These are phyloP conservation scores for Mormyrops attenuatus DNA, from an alignment of 2,797 vertebrate species.

Conservation along the genomic window DNA sequence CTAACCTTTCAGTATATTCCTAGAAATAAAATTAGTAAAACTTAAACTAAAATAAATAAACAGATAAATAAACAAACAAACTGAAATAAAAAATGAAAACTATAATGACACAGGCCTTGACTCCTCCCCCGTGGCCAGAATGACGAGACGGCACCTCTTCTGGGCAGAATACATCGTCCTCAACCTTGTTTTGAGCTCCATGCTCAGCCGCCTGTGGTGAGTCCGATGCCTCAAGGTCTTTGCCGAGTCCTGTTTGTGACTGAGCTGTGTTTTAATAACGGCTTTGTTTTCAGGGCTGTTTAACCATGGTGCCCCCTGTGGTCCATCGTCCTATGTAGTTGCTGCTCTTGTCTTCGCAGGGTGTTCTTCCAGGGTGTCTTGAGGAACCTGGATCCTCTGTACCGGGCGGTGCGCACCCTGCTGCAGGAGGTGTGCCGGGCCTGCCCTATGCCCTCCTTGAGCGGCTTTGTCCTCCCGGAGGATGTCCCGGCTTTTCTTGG, in stretches of 20 bases:
- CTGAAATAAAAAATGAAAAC: neutral
- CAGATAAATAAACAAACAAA: neutral
- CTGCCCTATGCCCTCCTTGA: conserved; percentile 59
- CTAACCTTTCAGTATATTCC: neutral
- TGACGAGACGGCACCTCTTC: conserved; percentile 54
- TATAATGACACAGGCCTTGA: conserved; percentile 23
- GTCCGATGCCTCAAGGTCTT: conserved; percentile 19
- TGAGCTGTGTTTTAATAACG: neutral
- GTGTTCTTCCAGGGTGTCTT: conserved; percentile 59
- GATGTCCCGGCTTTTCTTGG: conserved; percentile 48
- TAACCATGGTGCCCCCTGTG: neutral
- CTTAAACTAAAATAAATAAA: neutral
- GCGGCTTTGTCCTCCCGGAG: conserved; percentile 48
- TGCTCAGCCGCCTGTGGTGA: conserved; percentile 69
- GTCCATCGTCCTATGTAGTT: neutral
- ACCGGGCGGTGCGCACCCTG: conserved; percentile 45
- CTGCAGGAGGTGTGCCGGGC: conserved; percentile 41
- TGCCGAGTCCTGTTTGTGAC: neutral
- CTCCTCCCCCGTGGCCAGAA: conserved; percentile 38
- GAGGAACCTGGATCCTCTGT: conserved; percentile 47
- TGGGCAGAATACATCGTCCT: conserved; percentile 56
- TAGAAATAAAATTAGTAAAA: neutral
- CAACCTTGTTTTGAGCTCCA: conserved; percentile 58
- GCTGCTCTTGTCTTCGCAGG: conserved; percentile 41
- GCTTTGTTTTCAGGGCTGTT: neutral